Conservation (phyloP, 2,797 vertebrate species). For the Aulostomus chinensis region DNA sequence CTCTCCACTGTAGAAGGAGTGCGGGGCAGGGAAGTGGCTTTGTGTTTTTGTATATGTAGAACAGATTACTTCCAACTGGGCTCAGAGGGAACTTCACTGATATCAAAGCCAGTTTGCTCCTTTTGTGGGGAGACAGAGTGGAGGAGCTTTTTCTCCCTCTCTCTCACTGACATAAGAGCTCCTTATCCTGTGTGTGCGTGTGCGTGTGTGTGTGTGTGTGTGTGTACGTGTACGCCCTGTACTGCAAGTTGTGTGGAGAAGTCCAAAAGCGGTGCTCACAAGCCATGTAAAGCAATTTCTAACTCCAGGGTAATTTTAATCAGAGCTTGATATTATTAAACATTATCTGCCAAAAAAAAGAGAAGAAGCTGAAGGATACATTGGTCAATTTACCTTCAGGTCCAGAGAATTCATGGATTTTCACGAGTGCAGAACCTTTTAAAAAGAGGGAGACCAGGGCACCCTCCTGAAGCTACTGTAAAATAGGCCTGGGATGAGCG, state of each 20-base stretch:
- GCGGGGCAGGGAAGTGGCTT: conserved; percentile 51
- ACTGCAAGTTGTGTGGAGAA: conserved; percentile 12
- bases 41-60: conserved; percentile 53
- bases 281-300: conserved; percentile 27
- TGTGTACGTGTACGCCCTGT: conserved; percentile 17
- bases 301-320: conserved; percentile 31
- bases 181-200: conserved; percentile 46
- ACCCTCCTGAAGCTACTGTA: no score
- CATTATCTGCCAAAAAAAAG: conserved; percentile 1
- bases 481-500: no score
- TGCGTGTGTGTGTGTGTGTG: conserved; percentile 9
- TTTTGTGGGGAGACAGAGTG: conserved; percentile 51
- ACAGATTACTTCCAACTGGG: conserved; percentile 61
- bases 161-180: conserved; percentile 51
- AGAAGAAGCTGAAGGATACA: neutral
- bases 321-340: conserved; percentile 25
- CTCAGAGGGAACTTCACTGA: conserved; percentile 40
- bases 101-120: conserved; percentile 66
- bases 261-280: conserved; percentile 33
- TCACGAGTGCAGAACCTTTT: neutral
- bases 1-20: conserved; percentile 45
- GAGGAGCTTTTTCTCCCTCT: conserved; percentile 39
- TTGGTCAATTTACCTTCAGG: neutral
- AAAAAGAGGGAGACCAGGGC: no score
- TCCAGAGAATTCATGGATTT: no score